Evolutionary conservation across 2,888 invertebrate species (phyloP).

Genomic region (Diarsia rubi): DNA sequence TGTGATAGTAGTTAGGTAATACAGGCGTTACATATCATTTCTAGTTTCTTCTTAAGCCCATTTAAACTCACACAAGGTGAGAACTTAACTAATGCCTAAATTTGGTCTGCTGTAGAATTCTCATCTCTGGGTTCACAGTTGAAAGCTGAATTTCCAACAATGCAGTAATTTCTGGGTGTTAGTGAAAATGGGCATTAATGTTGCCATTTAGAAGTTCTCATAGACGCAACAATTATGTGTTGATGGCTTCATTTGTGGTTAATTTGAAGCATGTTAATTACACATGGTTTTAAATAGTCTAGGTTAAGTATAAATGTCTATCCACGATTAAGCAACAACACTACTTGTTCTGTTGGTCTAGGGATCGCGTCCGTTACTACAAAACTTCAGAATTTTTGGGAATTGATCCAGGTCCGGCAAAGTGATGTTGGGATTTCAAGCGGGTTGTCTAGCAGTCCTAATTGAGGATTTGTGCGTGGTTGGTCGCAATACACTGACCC

Average conservation of each 20-base stretch:
- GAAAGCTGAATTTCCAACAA: background rate
- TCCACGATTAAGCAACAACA: conserved; percentile 4
- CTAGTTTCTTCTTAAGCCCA: conserved; percentile 22
- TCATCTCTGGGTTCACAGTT: background rate
- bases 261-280: conserved; percentile 40
- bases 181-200: conserved; percentile 11
- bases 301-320: background rate
- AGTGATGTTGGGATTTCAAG: background rate
- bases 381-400: background rate
- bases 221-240: conserved; percentile 38
- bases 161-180: background rate
- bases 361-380: no score
- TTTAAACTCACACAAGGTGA: background rate
- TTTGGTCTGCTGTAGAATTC: accelerated
- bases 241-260: conserved; percentile 42
- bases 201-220: conserved; percentile 40
- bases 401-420: background rate
- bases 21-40: conserved; percentile 28
- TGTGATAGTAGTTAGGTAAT: conserved; percentile 40
- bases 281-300: conserved; percentile 14
- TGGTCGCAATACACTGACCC: background rate
- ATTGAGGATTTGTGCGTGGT: background rate
- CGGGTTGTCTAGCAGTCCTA: background rate
- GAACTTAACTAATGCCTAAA: background rate
- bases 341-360: background rate